Percentiles rank a stretch among this genome's conserved stretches.
Conservation (phyloP, 2,888 invertebrate species). For the Lycophotia porphyrea region DNA sequence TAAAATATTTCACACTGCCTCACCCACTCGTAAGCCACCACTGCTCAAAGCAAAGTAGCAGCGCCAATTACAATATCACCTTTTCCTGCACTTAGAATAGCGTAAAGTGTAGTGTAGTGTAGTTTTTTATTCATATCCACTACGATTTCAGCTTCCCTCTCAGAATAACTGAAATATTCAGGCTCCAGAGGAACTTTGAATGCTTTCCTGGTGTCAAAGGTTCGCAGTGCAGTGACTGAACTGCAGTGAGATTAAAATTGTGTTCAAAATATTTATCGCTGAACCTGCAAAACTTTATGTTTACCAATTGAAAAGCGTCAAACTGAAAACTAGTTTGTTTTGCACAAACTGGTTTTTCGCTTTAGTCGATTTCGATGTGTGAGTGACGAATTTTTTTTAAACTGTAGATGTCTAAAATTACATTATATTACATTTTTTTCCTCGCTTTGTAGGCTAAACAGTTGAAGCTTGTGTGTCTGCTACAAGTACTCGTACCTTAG, state of each 20-base stretch:
- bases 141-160: constrained; percentile 4
- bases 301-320: not conserved
- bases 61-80: not conserved
- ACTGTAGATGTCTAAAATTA: no score
- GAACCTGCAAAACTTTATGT: not conserved
- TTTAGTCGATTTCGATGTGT: no score
- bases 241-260: constrained; percentile 15
- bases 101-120: not conserved
- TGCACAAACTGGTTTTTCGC: not conserved
- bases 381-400: no score
- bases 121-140: constrained; percentile 18
- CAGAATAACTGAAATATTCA: constrained; percentile 38
- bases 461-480: no score
- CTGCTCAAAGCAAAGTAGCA: not conserved
- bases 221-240: not conserved
- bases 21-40: not conserved
- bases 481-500: no score
- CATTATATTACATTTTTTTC: no score
- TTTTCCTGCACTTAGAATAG: not conserved
- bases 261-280: not conserved
- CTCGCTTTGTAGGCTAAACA: no score
- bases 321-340: not conserved
- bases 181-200: constrained; percentile 17
- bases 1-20: not conserved
- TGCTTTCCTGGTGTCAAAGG: constrained; percentile 26